phyloP scores from a whole-genome alignment of 1,140 invertebrate genomes.

The Heliconius eleuchia region DNA sequence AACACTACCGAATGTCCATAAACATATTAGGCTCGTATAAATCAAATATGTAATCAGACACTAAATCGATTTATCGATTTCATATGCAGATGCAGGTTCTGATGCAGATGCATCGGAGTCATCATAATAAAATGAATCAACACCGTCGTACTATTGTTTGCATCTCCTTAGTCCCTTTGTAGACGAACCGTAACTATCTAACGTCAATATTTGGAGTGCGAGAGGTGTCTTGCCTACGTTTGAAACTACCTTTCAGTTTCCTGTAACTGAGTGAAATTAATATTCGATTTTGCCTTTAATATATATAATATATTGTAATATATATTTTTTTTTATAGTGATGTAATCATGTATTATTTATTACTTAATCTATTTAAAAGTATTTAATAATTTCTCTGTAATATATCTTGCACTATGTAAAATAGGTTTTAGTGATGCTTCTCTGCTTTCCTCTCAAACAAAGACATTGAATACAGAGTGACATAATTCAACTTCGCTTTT shows the following conservation, averaged over 20 bases:
- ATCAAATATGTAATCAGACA: slow-evolving; percentile 10
- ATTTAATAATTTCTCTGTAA: no score
- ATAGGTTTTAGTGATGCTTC: no score
- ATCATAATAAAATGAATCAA: slow-evolving; percentile 26
- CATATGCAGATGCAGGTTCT: neutral
- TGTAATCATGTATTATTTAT: no score
- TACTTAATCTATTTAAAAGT: no score
- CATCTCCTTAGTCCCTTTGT: neutral
- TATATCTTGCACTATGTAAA: no score
- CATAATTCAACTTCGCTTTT: no score
- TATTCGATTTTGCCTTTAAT: neutral
- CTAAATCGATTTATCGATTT: slow-evolving; percentile 20
- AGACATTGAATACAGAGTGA: no score
- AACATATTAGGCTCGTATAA: neutral
- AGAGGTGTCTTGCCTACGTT: neutral
- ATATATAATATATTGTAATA: neutral
- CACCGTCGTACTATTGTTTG: neutral
- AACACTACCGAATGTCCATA: neutral
- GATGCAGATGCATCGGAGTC: slow-evolving; percentile 23
- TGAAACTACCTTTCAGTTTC: neutral
- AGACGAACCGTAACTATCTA: neutral
- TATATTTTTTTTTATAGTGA: no score
- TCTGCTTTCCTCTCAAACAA: no score
- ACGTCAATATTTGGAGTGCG: neutral
- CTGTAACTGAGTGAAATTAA: neutral